Conservation (phyloP, 2,113 vertebrate genomes). For the Junco hyemalis region DNA sequence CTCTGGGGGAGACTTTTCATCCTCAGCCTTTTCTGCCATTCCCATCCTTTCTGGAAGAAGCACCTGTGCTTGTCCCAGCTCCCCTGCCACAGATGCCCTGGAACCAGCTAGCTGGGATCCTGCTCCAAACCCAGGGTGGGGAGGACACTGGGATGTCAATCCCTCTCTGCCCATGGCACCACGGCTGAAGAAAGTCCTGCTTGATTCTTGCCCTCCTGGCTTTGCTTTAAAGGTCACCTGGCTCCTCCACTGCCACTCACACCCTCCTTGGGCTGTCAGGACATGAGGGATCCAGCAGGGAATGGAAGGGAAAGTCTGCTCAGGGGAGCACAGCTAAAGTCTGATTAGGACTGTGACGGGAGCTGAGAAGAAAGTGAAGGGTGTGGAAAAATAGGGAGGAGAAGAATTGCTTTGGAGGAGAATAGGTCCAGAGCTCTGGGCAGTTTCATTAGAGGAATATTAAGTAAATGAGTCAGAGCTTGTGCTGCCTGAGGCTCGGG, state of each 20-base stretch:
- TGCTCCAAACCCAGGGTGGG: not conserved
- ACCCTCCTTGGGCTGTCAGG: not conserved
- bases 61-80: not conserved
- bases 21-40: not conserved
- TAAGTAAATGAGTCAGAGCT: slow-evolving; percentile 67
- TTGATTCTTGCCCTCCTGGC: not conserved
- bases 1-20: not conserved
- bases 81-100: not conserved
- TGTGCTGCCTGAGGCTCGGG: slow-evolving; percentile 39
- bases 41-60: not conserved
- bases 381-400: slow-evolving; percentile 47
- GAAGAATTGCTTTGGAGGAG: slow-evolving; percentile 49
- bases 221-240: not conserved
- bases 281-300: not conserved
- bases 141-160: accelerated
- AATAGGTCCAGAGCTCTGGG: slow-evolving; percentile 52
- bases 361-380: slow-evolving; percentile 7
- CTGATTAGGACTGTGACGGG: not conserved
- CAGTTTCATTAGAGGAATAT: slow-evolving; percentile 65
- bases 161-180: not conserved
- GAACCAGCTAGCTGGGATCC: not conserved
- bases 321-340: not conserved
- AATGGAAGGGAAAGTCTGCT: not conserved
- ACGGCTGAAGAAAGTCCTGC: not conserved
- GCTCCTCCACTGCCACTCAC: not conserved